Evolutionary conservation across 1,140 invertebrate genomes (phyloP).

Genomic region (Nasonia longicornis): DNA sequence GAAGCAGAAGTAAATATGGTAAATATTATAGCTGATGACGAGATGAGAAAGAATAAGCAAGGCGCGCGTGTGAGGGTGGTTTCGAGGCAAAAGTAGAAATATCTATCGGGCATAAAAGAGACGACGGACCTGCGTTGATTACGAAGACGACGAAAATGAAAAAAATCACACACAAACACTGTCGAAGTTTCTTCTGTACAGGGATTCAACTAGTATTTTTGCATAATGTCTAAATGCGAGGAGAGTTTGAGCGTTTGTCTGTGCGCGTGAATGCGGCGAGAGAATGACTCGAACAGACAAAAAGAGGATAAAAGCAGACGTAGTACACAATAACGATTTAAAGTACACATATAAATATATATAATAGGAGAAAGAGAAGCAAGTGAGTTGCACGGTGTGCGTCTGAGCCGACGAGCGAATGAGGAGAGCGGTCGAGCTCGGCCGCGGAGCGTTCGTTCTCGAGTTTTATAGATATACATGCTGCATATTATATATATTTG

Average conservation of each 20-base stretch:
- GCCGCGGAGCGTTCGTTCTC: constrained; percentile 51
- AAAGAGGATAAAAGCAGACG: constrained; percentile 41
- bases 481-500: constrained; percentile 51
- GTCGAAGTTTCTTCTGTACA: constrained; percentile 63
- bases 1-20: constrained; percentile 46
- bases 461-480: constrained; percentile 57
- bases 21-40: constrained; percentile 25
- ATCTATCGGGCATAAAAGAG: constrained; percentile 20
- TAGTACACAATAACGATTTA: constrained; percentile 35
- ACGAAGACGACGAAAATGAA: constrained; percentile 15
- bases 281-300: constrained; percentile 39
- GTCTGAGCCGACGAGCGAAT: constrained; percentile 40
- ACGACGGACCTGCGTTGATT: constrained; percentile 36
- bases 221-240: constrained; percentile 57
- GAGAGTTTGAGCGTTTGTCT: background rate
- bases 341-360: constrained; percentile 25
- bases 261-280: constrained; percentile 42
- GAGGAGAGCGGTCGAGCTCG: constrained; percentile 23
- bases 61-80: background rate
- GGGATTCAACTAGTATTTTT: constrained; percentile 69
- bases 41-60: constrained; percentile 17
- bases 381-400: constrained; percentile 19
- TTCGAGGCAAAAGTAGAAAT: background rate
- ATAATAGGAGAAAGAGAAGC: constrained; percentile 23
- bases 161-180: constrained; percentile 46